Conservation (phyloP, 2,797 vertebrate genomes). For the Dromococcyx pavoninus region DNA sequence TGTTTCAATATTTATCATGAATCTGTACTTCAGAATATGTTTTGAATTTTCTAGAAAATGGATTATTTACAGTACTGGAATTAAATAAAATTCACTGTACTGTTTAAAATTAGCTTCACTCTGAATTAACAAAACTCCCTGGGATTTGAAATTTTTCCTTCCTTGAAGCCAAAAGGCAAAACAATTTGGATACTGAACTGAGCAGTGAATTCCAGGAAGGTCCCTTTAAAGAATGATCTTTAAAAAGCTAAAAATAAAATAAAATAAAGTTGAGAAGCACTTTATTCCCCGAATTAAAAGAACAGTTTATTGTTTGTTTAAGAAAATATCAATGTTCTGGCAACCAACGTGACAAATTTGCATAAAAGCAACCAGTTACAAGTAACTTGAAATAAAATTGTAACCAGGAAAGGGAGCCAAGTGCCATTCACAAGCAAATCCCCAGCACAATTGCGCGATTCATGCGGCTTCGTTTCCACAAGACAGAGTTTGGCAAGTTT, state of each 20-base stretch:
- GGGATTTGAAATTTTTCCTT: background rate
- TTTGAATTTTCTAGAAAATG: background rate
- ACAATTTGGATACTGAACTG: background rate
- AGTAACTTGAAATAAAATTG: conserved; percentile 63
- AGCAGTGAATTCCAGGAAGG: background rate
- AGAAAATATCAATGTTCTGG: background rate
- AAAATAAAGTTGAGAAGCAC: background rate
- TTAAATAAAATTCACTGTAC: background rate
- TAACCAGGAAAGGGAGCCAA: conserved; percentile 69
- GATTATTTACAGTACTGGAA: background rate
- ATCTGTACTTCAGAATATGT: background rate
- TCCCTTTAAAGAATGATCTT: background rate
- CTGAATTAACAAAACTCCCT: background rate
- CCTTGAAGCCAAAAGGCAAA: background rate
- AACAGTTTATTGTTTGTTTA: background rate
- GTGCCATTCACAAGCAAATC: conserved; percentile 75
- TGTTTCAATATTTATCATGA: background rate
- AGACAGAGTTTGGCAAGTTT: conserved; percentile 44
- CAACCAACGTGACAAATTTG: conserved; percentile 14
- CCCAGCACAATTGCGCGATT: conserved; percentile 75
- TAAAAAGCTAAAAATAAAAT: no score
- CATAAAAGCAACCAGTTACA: conserved; percentile 34
- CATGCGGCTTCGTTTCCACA: conserved; percentile 63
- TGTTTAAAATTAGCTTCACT: background rate
- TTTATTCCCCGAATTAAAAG: background rate